These are phyloP conservation scores for Aphidoletes aphidimyza DNA, from an alignment of 2,888 invertebrate species.

Conservation along the genomic window DNA sequence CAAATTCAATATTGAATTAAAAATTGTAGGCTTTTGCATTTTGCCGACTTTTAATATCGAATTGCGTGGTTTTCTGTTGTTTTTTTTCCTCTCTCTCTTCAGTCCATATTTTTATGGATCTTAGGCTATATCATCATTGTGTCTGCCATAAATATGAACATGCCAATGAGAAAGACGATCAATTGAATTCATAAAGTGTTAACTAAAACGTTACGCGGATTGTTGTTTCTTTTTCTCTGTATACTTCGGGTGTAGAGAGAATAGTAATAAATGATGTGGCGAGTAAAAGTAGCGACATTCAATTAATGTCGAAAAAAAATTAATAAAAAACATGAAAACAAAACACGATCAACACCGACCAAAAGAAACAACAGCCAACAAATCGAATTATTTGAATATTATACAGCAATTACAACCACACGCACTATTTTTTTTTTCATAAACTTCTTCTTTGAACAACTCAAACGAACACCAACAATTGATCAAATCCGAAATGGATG, in stretches of 20 bases:
- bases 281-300: constrained; percentile 44
- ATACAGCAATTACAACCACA: not conserved
- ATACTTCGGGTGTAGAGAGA: too few species aligned
- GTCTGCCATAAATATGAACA: too few species aligned
- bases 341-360: not conserved
- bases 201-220: too few species aligned
- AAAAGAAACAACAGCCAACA: not conserved
- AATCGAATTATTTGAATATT: constrained; percentile 22
- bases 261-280: too few species aligned
- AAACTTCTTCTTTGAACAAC: not conserved
- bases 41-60: constrained; percentile 44
- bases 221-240: too few species aligned
- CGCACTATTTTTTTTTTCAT: too few species aligned
- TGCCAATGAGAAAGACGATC: not conserved
- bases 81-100: too few species aligned
- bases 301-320: not conserved
- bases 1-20: not conserved
- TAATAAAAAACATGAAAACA: not conserved
- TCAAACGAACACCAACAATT: too few species aligned
- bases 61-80: too few species aligned
- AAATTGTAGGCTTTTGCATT: not conserved
- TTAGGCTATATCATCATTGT: too few species aligned
- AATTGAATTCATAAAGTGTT: not conserved
- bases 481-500: not conserved
- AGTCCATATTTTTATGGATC: too few species aligned